Base-by-base conservation (phyloP, 1,140 invertebrate species). In the Wiebesia pumilae region DNA sequence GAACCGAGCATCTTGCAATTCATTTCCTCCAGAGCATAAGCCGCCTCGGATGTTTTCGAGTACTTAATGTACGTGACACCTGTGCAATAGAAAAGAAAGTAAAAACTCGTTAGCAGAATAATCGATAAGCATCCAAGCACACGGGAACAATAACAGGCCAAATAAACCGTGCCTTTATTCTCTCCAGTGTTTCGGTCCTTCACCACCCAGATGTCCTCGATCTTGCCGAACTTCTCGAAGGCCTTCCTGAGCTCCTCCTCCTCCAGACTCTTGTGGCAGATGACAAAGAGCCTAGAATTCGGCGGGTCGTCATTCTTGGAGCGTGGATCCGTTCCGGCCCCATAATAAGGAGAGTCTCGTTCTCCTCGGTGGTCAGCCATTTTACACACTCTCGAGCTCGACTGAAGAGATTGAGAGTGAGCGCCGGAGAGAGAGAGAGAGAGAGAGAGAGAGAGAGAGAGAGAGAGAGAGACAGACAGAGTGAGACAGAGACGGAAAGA, bases 141-240 rank as follows among this genome's bases (percentile, higher is more conserved):
- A 9, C n/a, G 35, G 9, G 27, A 27, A 38, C 27, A 51, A 62
- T 21, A 62, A 10, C 0, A 27, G 27, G 4, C 1, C 38, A 27
- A 54, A n/a, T 79, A 88, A 69, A 19, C 30, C 75, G 62, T 94
- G 96, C 98, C 98, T 96, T 98, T 98, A 89, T 96, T 96, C 91
- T 98, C 97, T 73, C 97, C 97, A 58, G 97, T 96, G 73, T 94
- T 95, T 62, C 97, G 96, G 91, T 98, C 97, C 94, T 97, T 97
- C 14, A 98, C 97, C 88, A 98, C 96, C 96, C 97, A 97, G 51
- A 98, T 95, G 93, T 98, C 97, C 93, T 98, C 97, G 79, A 99
- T 97, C 51, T 95, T 95, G 27, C 98, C 98, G 93, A 96, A 98
- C 87, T 96, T 95, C 67, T 96, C 95, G 92, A 99, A 99, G 12